Base-by-base conservation (phyloP, 2,888 invertebrate genomes). In the Linnaemya tessellans region DNA sequence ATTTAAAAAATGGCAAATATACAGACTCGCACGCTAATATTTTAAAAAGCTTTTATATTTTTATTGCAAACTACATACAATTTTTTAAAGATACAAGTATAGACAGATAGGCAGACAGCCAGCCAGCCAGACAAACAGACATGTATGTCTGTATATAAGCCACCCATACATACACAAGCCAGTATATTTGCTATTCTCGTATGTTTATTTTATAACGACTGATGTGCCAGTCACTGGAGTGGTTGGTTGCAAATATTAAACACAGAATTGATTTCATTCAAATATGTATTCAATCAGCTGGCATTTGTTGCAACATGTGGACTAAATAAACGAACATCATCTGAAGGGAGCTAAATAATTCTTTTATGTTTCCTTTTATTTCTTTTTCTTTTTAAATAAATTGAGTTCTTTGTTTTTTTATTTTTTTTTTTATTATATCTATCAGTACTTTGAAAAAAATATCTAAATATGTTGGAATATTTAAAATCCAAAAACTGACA, bases 1-100 rank as follows among this genome's bases (percentile, higher is more conserved):
- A 79, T 51, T 78, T 43, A 41, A 25, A 62, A 38, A 51, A 70
- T 70, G 38, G 30, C 51, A 70, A 20, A 54, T 30, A 70, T 62
- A 5, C n/a, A n/a, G n/a, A n/a, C n/a, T n/a, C 30, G 30, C 5
- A 5, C 30, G 30, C 5, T 62, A 41, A 43, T 49, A 46, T 60
- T 13, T 38, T 30, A 5, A 25, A 18, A 25, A 64, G 25, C 8
- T 49, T 2, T 60, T 56, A 54, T 30, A 38, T 20, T 9, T 22
- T 41, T 30, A 18, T 49, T 67, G 22, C 38, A 49, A 13, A 8
- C 20, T 51, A n/a, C 15, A n/a, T 20, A 11, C 3, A 30, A 30
- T 30, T 30, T 30, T 7, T 20, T 51, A 51, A 3, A 20, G 10
- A 51, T 18, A 20, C 10, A 5, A 3, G 22, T 22, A 54, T 4